phyloP scores from a whole-genome alignment of 2,113 vertebrate species.

The Balaeniceps rex region DNA sequence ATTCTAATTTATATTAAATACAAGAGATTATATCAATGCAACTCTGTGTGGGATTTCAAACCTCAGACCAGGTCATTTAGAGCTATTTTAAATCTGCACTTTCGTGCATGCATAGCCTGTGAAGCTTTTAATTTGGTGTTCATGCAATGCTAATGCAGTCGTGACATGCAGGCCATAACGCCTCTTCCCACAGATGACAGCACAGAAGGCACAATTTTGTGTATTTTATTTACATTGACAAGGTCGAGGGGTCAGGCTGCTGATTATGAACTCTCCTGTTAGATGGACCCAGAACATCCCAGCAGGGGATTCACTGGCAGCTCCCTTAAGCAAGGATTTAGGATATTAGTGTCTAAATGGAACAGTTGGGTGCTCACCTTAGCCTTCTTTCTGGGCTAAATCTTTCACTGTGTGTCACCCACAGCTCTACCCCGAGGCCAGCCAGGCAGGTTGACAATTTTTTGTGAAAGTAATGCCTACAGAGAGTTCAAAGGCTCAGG shows the following conservation, averaged over 20 bases:
- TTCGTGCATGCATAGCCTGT: not conserved
- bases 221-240: slow-evolving; percentile 6
- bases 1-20: not conserved
- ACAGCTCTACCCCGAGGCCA: not conserved
- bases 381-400: not conserved
- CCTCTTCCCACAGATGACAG: not conserved
- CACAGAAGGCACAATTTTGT: not conserved
- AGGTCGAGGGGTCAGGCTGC: not conserved
- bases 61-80: not conserved
- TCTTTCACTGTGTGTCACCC: not conserved
- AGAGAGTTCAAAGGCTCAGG: slow-evolving; percentile 6
- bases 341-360: not conserved
- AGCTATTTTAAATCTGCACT: not conserved
- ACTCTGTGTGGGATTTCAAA: not conserved
- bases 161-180: not conserved
- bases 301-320: not conserved
- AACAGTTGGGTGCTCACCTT: not conserved
- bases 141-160: not conserved
- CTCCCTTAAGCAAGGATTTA: not conserved
- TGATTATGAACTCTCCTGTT: not conserved
- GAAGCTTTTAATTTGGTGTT: not conserved
- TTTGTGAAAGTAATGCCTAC: not conserved
- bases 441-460: not conserved
- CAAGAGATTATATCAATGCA: not conserved
- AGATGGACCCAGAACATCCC: not conserved